Base-by-base conservation (phyloP, 2,797 vertebrate species). In the Mormyrus hasselquistii region DNA sequence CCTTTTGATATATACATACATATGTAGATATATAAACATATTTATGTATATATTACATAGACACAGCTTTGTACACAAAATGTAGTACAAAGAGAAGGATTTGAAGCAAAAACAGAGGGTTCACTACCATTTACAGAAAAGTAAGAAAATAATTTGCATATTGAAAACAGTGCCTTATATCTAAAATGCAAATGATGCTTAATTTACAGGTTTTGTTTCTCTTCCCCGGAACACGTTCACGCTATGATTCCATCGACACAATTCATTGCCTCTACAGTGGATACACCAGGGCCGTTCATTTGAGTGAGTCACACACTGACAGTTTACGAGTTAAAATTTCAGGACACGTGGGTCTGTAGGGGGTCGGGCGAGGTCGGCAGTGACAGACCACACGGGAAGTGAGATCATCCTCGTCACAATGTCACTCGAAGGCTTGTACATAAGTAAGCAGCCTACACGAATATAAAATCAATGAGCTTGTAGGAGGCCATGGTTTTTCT, bases 21-120 rank as follows among this genome's bases (percentile, higher is more conserved):
- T 86, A 90, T 88, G 89, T 87, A 89, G 92, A 90, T 89, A 91
- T 90, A 88, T 88, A 41, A 69, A 69, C 44, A 86, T 86, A 90
- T 88, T 89, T 87, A 89, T 93, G 91, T 89, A 91, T 90, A 88
- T 89, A 41, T 92, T 92, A 91, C 90, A 90, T 90, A 89, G 91
- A 93, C 92, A 93, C 90, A 91, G 93, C 91, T 93, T 92, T 93
- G 73, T 92, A 94, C 90, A 92, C 89, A 73, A 86, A 92, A 89
- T 90, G 82, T 92, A 93, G 91, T 92, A 91, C 90, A 92, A 93
- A 92, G 91, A 92, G 91, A 91, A 89, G 90, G 88, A 91, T 92
- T 89, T 93, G 90, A 93, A 91, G 92, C 91, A 86, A 90, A 89
- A 90, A 91, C 88, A 89, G 44, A 85, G 89, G 5, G 22, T 90